Evolutionary conservation across 2,113 vertebrate species (phyloP), one percentile per base, ranked within the genome.

Genomic region (Thunnus thynnus): DNA sequence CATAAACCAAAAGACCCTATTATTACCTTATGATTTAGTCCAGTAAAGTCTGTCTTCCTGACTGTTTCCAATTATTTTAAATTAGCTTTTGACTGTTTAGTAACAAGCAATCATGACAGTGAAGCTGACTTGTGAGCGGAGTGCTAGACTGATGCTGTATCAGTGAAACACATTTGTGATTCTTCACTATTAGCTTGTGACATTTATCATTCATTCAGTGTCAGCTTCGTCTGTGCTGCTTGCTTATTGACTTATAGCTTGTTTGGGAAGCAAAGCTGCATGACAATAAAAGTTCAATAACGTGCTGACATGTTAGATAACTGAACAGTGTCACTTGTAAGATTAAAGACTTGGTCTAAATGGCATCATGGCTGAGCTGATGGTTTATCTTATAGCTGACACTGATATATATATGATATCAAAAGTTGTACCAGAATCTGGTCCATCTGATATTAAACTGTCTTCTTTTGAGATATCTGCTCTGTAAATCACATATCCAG

Each of bases 251-350:
- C 56, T 58, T 51, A 77, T 41, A 8, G 52, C 32, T 83, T 22
- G 22, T 71, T 76, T 70, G 20, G 22, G 12, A 63, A 18, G 56
- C 51, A 71, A 68, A 75, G 36, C 78, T 27, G 81, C 74, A 67
- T 69, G 36, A 41, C 36, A 41, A 2, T 41, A 8, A 60, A 78
- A 82, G 52, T 56, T 75, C 65, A 81, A 55, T 25, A 48, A 16
- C 7, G 52, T 52, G 52, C 47, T 56, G 30, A 64, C 47, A 30
- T n/a, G 9, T 47, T 30, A 30, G 17, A 66, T 25, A 41, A 55
- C 12, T 54, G 27, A 62, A 36, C 1, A 4, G 5, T 69, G 63
- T 25, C 56, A 9, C 36, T 12, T 16, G 9, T 17, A 13, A 57
- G 62, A 80, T 50, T 25, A 0, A 80, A 41, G 30, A 27, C 6